These are phyloP conservation scores for Myripristis murdjan DNA, from an alignment of 2,797 vertebrate species.

Conservation along the genomic window DNA sequence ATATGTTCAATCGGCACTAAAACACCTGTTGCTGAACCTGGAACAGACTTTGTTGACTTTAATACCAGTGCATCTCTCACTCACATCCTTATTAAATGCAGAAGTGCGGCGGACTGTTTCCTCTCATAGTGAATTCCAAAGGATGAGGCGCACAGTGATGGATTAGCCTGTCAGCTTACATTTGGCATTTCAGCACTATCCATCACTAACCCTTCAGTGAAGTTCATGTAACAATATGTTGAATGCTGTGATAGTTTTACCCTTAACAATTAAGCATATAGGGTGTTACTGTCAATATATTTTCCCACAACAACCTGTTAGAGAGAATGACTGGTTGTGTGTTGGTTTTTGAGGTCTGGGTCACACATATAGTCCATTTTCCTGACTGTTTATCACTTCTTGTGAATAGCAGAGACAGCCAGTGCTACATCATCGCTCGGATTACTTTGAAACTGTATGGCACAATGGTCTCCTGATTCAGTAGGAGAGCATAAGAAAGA, in stretches of 20 bases:
- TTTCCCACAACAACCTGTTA: conserved; percentile 22
- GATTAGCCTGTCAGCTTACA: conserved; percentile 7
- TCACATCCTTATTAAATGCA: conserved; percentile 49
- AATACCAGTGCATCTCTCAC: conserved; percentile 16
- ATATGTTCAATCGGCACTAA: conserved; percentile 51
- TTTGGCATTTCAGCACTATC: conserved; percentile 12
- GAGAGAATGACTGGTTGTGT: conserved; percentile 5
- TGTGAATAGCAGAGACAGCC: conserved; percentile 18
- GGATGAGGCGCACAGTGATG: neutral
- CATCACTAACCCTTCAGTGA: conserved; percentile 8
- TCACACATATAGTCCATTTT: conserved; percentile 3
- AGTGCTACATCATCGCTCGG: conserved; percentile 4
- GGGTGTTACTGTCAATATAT: conserved; percentile 1
- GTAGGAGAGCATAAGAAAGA: neutral
- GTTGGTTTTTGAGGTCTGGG: conserved; percentile 22
- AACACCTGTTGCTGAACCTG: conserved; percentile 44
- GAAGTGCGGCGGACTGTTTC: conserved; percentile 9
- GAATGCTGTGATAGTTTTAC: neutral
- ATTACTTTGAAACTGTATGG: conserved; percentile 32
- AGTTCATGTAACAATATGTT: conserved; percentile 20
- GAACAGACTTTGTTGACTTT: conserved; percentile 35
- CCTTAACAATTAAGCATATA: conserved; percentile 24
- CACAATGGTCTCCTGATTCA: conserved; percentile 16
- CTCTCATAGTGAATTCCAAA: conserved; percentile 11
- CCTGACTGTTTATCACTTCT: neutral